Evolutionary conservation across 2,113 vertebrate species (phyloP), one percentile per base, ranked within the genome.

Genomic region (Lonchura striata): DNA sequence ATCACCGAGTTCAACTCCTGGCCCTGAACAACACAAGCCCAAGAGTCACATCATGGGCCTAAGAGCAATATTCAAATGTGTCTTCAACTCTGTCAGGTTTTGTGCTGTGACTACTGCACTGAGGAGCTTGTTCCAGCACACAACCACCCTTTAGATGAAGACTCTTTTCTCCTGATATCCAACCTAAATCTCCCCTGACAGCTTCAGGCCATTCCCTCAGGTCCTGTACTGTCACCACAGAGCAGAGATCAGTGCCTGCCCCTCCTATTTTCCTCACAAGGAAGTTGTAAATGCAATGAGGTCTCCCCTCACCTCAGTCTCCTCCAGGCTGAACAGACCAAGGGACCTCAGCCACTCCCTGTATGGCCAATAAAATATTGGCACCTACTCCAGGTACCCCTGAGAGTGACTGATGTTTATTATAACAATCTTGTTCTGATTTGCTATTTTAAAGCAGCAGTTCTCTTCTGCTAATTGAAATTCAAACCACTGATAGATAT

Each of bases 181-280:
- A 41, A 11, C 4, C 3, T 9, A 47, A 60, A 68, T 3, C 14
- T 53, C 0, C 13, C 20, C n/a, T 82, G 17, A 27, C 24, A 54
- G 0, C 11, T 46, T 60, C n/a, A 35, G n/a, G 14, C 20, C 17
- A 5, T 47, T 76, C n/a, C n/a, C 41, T 22, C 0, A 0, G 5
- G 6, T 61, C 30, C 17, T 47, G 39, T 42, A 31, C n/a, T 35
- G 39, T 31, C 39, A 12, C 2, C 41, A 15, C 7, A 61, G 53
- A 61, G n/a, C 9, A 75, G 46, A 76, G 47, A 22, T 69, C 70
- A 76, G 54, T 9, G 70, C 4, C 61, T 39, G 37, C 6, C 22
- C 27, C 37, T 68, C 6, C 59, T 64, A 6, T 50, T 2, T 37
- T 16, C 16, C n/a, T 25, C 21, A n/a, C 0, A 0, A 16, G 7